Conservation (phyloP, 2,797 vertebrate genomes). For the Acrossocheilus fasciatus region DNA sequence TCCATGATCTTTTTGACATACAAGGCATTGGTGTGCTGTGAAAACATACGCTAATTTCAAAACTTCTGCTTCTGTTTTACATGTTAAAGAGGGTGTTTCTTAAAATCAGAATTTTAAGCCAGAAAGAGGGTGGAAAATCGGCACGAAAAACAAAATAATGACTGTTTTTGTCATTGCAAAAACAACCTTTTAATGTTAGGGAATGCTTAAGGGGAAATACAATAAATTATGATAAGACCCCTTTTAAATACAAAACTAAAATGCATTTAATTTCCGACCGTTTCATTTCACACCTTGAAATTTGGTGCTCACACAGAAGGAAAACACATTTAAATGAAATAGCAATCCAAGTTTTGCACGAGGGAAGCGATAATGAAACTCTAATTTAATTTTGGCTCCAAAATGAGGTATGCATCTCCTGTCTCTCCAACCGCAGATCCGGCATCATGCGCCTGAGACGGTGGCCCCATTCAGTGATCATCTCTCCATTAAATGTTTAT, state of each 20-base stretch:
- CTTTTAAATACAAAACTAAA: not conserved
- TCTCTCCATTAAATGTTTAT: constrained; percentile 63
- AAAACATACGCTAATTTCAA: not conserved
- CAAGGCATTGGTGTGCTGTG: not conserved
- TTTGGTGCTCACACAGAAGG: not conserved
- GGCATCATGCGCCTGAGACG: not conserved
- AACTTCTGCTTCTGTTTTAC: not conserved
- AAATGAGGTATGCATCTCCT: not conserved
- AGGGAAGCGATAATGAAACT: constrained; percentile 11
- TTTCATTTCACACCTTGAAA: constrained; percentile 21
- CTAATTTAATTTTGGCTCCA: constrained; percentile 27
- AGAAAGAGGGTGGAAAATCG: not conserved
- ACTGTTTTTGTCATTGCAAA: not conserved
- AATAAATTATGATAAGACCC: not conserved
- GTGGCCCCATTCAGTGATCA: constrained; percentile 46
- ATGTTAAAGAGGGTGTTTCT: not conserved
- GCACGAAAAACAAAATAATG: not conserved
- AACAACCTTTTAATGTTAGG: not conserved
- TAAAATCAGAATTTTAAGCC: not conserved
- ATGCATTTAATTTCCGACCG: not conserved
- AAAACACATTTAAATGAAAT: constrained; percentile 34
- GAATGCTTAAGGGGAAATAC: not conserved
- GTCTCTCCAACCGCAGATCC: constrained; percentile 1
- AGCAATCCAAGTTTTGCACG: constrained; percentile 16
- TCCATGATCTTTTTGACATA: not conserved